Percentiles rank a stretch among this genome's conserved stretches.
Conservation (phyloP, 1,140 invertebrate genomes). For the Dendroctonus valens region DNA sequence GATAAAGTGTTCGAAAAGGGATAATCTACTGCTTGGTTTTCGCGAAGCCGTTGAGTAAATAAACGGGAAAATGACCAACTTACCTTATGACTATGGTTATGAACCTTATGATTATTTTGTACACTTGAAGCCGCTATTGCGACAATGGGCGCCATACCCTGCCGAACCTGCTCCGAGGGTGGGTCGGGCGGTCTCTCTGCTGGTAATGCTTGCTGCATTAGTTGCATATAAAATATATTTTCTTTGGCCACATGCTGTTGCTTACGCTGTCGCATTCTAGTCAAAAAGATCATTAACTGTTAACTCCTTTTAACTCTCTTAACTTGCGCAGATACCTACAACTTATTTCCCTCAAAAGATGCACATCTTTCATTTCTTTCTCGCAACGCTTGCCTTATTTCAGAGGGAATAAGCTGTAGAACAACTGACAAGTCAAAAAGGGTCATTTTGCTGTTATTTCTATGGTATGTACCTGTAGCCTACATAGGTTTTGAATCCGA, state of each 20-base stretch:
- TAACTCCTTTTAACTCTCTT: not conserved
- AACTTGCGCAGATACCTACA: not conserved
- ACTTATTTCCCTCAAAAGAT: no score
- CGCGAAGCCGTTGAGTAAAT: no score
- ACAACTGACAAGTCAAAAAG: no score
- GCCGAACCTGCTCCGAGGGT: constrained; percentile 49
- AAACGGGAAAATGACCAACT: not conserved
- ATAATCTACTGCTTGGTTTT: no score
- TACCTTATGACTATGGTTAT: constrained; percentile 37
- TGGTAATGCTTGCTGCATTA: constrained; percentile 88
- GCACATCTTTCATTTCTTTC: no score
- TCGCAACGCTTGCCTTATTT: no score
- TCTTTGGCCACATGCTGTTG: constrained; percentile 92
- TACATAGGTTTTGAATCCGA: constrained; percentile 94
- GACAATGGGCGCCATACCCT: constrained; percentile 19
- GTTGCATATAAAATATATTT: constrained; percentile 93
- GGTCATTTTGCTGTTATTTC: constrained; percentile 1
- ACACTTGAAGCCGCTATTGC: constrained; percentile 31
- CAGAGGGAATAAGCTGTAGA: no score
- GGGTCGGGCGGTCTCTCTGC: constrained; percentile 62
- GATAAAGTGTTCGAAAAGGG: no score
- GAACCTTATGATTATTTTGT: constrained; percentile 41
- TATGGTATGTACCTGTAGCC: constrained; percentile 59
- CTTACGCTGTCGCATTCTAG: constrained; percentile 80
- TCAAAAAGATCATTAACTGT: constrained; percentile 37